Evolutionary conservation across 2,113 vertebrate species (phyloP).

Genomic region (Agapornis roseicollis): DNA sequence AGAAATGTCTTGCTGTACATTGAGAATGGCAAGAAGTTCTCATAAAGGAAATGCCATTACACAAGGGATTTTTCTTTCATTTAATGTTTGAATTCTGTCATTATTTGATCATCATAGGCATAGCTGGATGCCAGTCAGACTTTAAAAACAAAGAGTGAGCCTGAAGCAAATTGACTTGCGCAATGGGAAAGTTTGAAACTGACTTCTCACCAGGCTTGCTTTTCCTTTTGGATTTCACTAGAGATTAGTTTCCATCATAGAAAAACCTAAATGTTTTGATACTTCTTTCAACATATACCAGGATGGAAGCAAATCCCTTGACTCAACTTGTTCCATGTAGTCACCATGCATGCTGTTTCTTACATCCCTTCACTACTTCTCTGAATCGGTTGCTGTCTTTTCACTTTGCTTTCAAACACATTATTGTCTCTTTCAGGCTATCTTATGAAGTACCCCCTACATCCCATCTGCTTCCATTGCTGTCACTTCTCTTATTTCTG

Average conservation of each 20-base stretch:
- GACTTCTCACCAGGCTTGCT: background rate
- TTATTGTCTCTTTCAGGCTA: background rate
- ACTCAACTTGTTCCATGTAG: background rate
- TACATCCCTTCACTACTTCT: background rate
- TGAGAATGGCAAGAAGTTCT: background rate
- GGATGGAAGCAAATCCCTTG: background rate
- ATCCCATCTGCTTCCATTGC: background rate
- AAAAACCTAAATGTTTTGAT: conserved; percentile 7
- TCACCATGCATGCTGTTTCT: background rate
- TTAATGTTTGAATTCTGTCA: background rate
- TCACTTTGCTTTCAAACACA: background rate
- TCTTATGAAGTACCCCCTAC: background rate
- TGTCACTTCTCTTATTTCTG: background rate
- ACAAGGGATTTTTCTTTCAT: background rate
- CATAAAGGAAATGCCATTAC: background rate
- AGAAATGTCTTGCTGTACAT: background rate
- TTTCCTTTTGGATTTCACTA: background rate
- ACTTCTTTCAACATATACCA: background rate
- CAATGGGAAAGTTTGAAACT: background rate
- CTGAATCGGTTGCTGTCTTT: background rate
- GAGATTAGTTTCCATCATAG: background rate
- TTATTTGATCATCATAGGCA: background rate
- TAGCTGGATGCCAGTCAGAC: background rate
- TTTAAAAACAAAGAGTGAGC: background rate
- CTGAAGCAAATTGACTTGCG: background rate